Evolutionary conservation across 1,140 invertebrate species (phyloP).

Genomic region (Rhynchophorus ferrugineus): DNA sequence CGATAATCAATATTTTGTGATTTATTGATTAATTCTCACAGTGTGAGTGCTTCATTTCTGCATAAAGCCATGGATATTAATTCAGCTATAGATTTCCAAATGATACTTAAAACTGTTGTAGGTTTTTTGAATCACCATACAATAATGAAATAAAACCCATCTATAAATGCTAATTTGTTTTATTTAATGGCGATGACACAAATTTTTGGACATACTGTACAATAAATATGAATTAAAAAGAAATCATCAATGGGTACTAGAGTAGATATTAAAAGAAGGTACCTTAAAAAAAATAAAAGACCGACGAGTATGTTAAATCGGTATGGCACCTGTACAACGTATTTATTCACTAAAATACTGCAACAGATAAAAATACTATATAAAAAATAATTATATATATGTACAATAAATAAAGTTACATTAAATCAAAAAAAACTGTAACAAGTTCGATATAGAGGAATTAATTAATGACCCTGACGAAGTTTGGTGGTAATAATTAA

Average conservation of each 20-base stretch:
- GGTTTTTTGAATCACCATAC: too few relatives aligned
- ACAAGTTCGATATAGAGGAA: constrained; percentile 3
- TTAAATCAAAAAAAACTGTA: constrained; percentile 16
- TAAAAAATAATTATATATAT: constrained; percentile 23
- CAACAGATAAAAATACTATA: constrained; percentile 12
- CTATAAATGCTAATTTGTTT: background rate
- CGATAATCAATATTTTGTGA: too few relatives aligned
- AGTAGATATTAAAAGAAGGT: too few relatives aligned
- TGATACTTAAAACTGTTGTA: too few relatives aligned
- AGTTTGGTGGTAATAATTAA: too few relatives aligned
- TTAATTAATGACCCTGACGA: too few relatives aligned
- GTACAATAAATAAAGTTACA: constrained; percentile 18
- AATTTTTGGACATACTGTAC: background rate
- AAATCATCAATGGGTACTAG: background rate
- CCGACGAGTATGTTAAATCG: background rate
- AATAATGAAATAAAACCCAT: too few relatives aligned
- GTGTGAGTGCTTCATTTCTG: too few relatives aligned
- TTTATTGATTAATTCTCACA: too few relatives aligned
- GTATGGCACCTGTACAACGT: constrained; percentile 12
- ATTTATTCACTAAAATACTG: constrained; percentile 18
- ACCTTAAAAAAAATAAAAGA: background rate
- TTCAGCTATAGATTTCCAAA: too few relatives aligned
- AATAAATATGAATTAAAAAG: background rate
- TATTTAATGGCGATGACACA: background rate
- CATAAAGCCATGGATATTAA: too few relatives aligned